phyloP scores from a whole-genome alignment of 2,113 vertebrate genomes.

The Rhombomys opimus region DNA sequence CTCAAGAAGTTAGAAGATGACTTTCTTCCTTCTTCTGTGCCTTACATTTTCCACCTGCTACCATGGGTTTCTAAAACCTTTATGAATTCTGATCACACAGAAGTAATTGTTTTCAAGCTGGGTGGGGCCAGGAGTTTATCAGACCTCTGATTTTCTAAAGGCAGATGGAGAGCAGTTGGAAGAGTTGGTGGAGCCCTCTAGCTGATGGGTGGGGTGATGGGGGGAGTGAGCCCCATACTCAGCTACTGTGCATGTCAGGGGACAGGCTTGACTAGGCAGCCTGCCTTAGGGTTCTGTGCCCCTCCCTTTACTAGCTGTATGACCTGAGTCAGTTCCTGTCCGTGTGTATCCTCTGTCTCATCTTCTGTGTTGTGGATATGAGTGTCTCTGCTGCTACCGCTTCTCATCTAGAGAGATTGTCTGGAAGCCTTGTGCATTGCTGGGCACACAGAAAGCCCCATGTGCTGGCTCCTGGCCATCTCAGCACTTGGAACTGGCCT shows the following conservation, averaged over 20 bases:
- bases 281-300: neutral
- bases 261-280: neutral
- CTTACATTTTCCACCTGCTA: neutral
- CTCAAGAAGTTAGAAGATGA: neutral
- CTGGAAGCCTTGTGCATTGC: neutral
- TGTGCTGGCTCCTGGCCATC: accelerated
- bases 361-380: accelerated
- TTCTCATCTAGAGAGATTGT: neutral
- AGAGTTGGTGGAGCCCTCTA: neutral
- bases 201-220: neutral
- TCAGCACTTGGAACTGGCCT: neutral
- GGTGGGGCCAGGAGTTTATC: neutral
- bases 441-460: accelerated
- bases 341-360: neutral
- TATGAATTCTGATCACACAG: neutral
- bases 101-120: neutral
- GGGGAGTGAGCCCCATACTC: accelerated
- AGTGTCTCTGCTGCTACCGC: neutral
- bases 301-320: neutral
- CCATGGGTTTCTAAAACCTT: neutral
- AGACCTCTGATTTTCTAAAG: neutral
- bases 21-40: slow-evolving; percentile 21
- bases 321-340: too few species aligned
- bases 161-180: neutral
- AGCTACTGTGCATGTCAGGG: neutral